Evolutionary conservation across 2,888 invertebrate species (phyloP), one percentile per base, ranked within the genome.

Genomic region (Hanleya hanleyi): DNA sequence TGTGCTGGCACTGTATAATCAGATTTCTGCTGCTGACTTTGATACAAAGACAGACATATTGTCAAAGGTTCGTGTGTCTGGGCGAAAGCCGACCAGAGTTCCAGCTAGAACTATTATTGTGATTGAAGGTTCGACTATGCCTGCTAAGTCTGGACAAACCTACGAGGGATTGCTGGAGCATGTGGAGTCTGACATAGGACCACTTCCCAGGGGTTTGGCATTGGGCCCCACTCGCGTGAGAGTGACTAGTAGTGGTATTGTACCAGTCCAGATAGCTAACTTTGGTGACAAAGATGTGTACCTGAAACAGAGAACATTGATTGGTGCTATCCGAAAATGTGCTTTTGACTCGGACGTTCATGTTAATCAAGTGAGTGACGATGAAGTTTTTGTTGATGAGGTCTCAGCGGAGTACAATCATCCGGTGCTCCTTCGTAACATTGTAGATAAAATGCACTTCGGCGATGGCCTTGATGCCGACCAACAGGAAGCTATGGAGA

Each of bases 281-380:
- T 67, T 67, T 67, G 33, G 47, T 47, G 67, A 67, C 18, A 29
- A n/a, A 29, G 67, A 67, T 47, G 33, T 47, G 4, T 67, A 67
- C 32, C 22, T 67, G 5, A 47, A 62, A 32, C 62, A 26, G 7
- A 32, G 36, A 62, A 9, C 36, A 32, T 5, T 9, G 7, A 62
- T 62, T 62, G 22, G 62, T 33, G 5, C 32, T 7, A 9, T 62
- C 7, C 22, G 33, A 32, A 33, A 7, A 29, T 7, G 32, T 35
- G 22, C 22, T 12, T 33, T 33, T 33, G 29, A 32, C 7, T 32
- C 62, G 7, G 36, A 62, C 32, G 33, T 62, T 32, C 9, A 35
- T 7, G 7, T 62, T 33, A 9, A 15, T 32, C 32, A 62, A 29
- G 62, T 62, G 7, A 9, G 62, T 62, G 6, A 7, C 22, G 22